Evolutionary conservation across 1,140 invertebrate species (phyloP).

Genomic region (Apis mellifera): DNA sequence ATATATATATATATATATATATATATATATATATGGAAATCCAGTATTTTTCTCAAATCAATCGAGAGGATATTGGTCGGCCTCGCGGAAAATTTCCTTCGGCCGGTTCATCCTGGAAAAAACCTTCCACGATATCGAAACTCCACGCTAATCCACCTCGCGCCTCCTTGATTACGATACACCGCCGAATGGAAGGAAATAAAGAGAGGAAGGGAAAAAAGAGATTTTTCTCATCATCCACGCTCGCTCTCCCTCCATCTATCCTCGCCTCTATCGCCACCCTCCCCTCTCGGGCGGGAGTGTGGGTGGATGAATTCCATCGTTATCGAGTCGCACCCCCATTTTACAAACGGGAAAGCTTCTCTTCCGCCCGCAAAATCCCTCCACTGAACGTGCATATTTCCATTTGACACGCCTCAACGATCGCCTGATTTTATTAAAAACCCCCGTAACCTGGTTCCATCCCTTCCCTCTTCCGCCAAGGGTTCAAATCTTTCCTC

Average conservation of each 20-base stretch:
- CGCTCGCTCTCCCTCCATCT: neutral
- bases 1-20: too few species aligned
- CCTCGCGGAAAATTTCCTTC: conserved; percentile 56
- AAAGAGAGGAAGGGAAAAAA: conserved; percentile 24
- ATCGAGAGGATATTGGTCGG: conserved; percentile 32
- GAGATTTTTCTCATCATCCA: conserved; percentile 56
- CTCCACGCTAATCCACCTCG: conserved; percentile 64
- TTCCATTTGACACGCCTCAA: conserved; percentile 70
- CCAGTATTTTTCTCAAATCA: conserved; percentile 32
- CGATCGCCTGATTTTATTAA: conserved; percentile 72
- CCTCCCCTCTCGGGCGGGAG: neutral
- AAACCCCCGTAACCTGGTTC: conserved; percentile 67
- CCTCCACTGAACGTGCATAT: conserved; percentile 69
- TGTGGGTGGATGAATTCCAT: conserved; percentile 66
- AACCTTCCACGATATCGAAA: conserved; percentile 62
- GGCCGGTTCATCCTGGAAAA: conserved; percentile 19
- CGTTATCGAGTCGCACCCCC: conserved; percentile 71
- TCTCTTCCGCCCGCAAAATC: conserved; percentile 68
- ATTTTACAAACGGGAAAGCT: conserved; percentile 66
- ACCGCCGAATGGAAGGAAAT: conserved; percentile 59
- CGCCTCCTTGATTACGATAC: conserved; percentile 67
- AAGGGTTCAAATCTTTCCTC: conserved; percentile 45
- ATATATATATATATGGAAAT: neutral
- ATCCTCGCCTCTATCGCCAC: neutral
- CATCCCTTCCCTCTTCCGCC: conserved; percentile 17